Conservation (phyloP, 2,797 vertebrate genomes). For the Mormyrus proboscirostris region DNA sequence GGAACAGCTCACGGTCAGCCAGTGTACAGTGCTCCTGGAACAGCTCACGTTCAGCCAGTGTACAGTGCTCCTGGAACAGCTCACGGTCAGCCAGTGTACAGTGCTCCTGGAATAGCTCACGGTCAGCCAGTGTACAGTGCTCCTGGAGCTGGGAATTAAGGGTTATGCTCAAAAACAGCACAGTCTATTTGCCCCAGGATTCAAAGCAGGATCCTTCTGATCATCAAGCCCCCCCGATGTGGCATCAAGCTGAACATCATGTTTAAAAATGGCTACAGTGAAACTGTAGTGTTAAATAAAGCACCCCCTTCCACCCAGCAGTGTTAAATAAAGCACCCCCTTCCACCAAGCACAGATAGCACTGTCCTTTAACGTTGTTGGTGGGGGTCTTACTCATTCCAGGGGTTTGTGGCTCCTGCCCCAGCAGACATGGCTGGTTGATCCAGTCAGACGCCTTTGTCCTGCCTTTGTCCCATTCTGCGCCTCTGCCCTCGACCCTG, state of each 20-base stretch:
- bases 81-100: background rate
- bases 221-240: background rate
- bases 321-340: background rate
- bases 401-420: background rate
- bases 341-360: background rate
- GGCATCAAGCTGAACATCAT: background rate
- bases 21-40: background rate
- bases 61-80: background rate
- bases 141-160: background rate
- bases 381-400: background rate
- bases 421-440: background rate
- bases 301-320: background rate
- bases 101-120: background rate
- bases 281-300: background rate
- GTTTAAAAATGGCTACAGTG: background rate
- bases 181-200: background rate
- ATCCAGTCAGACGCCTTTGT: slow-evolving; percentile 7
- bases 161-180: background rate
- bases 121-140: background rate
- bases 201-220: background rate
- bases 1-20: background rate
- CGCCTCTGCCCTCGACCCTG: background rate
- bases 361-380: background rate
- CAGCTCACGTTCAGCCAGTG: background rate
- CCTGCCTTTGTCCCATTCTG: background rate